Base-by-base conservation (phyloP, 2,888 invertebrate species). In the Zele albiditarsus region DNA sequence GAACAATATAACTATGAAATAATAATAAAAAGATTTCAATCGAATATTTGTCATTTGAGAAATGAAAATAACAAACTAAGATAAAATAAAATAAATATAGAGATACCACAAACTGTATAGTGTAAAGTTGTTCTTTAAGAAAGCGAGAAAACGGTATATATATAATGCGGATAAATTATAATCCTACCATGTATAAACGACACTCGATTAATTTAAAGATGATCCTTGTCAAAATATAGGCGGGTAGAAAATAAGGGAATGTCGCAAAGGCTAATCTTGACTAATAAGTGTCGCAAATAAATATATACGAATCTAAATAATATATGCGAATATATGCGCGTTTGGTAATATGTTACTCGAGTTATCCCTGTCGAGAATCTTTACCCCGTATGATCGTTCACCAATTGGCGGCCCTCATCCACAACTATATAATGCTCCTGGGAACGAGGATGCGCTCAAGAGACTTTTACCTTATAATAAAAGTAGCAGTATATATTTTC, bases 161-260 rank as follows among this genome's bases (percentile, higher is more conserved):
- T 82, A 82, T 87, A 88, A 88, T 88, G 81, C 86, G 84, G 86
- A 88, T 84, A 87, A 87, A 88, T 88, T 85, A 85, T 88, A 87
- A 88, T 88, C 88, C 86, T 80, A 77, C 78, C 74, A 80, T 76
- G 82, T 80, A 84, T 83, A 82, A 85, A 87, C 84, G 84, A 83
- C 85, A 80, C 77, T 81, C 87, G 84, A 88, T 87, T 88, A 87
- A 87, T 88, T 87, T 81, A 78, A 73, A 87, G 88, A 87, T 87
- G 87, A 88, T 86, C 87, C 85, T 80, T 86, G 85, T 86, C 85
- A 86, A 86, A 86, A 86, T 86, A 87, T 84, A 85, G 83, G 79
- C 82, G 81, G 81, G 69, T 60, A 65, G 68, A 67, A 23, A 65
- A 38, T 31, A 53, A 33, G 20, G 53, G 72, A 49, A 63, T 75